These are phyloP conservation scores for Chloroceryle inda DNA, from an alignment of 2,797 vertebrate species.

Conservation along the genomic window DNA sequence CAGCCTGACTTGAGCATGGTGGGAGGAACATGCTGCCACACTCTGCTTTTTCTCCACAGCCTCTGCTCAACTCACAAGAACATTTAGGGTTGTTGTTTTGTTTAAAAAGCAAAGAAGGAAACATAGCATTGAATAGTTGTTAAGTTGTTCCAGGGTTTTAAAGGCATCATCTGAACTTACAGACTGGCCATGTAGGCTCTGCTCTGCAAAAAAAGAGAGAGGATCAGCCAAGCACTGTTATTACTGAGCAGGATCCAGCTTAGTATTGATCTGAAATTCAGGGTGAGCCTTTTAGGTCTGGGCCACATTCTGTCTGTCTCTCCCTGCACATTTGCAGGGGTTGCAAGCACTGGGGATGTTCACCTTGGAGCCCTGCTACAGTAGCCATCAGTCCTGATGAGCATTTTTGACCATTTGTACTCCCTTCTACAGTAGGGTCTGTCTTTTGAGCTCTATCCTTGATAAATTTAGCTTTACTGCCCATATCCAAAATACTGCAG, in stretches of 20 bases:
- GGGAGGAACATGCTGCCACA: constrained; percentile 40
- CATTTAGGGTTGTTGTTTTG: not conserved
- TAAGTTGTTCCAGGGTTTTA: not conserved
- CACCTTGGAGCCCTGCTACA: not conserved
- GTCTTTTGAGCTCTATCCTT: not conserved
- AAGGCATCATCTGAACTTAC: not conserved
- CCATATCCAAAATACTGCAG: not conserved
- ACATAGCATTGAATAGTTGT: not conserved
- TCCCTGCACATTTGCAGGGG: not conserved
- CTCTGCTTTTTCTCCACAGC: not conserved
- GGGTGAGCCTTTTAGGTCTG: not conserved
- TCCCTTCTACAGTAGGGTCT: not conserved
- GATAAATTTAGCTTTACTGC: not conserved
- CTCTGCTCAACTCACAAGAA: not conserved
- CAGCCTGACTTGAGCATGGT: constrained; percentile 6
- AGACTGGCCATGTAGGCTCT: not conserved
- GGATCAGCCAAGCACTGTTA: not conserved
- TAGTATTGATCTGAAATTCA: not conserved
- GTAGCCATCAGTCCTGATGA: not conserved
- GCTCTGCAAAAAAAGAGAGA: not conserved
- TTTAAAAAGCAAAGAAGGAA: not conserved
- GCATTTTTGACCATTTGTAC: not conserved
- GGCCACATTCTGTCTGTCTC: not conserved
- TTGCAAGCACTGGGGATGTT: not conserved
- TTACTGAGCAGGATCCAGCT: not conserved